Percentiles rank a stretch among this genome's conserved stretches.
Evolutionary conservation across 2,888 invertebrate species (phyloP).

Genomic region (Cremastinae sp.): DNA sequence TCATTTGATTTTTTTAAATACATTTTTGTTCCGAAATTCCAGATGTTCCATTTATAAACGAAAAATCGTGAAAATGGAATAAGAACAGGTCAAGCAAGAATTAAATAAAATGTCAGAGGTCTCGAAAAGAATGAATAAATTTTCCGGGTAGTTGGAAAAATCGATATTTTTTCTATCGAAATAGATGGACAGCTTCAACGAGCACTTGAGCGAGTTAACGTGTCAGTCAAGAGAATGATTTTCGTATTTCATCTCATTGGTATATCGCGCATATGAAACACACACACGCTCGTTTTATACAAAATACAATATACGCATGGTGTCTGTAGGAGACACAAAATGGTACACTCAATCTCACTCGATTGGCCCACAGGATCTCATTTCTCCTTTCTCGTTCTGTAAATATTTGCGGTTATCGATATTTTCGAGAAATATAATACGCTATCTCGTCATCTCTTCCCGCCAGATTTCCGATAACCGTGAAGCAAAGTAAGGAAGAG

Average conservation of each 20-base stretch:
- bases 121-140: not conserved
- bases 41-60: no score
- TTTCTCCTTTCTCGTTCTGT: conserved; percentile 32
- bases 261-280: conserved; percentile 11
- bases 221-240: conserved; percentile 32
- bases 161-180: conserved; percentile 5
- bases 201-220: conserved; percentile 16
- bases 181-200: conserved; percentile 9
- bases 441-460: conserved; percentile 7
- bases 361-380: conserved; percentile 42
- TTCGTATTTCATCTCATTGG: conserved; percentile 36
- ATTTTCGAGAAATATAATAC: conserved; percentile 40
- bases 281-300: not conserved
- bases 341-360: conserved; percentile 59
- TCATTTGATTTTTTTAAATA: no score
- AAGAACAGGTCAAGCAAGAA: no score
- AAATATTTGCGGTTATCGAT: conserved; percentile 57
- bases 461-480: conserved; percentile 30
- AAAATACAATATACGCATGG: conserved; percentile 11
- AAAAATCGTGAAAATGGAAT: no score
- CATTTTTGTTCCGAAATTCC: no score
- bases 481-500: not conserved
- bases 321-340: conserved; percentile 22
- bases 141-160: not conserved
- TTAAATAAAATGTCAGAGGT: not conserved